These are phyloP conservation scores for Uropetala carovei DNA, from an alignment of 2,888 invertebrate genomes.

Conservation along the genomic window DNA sequence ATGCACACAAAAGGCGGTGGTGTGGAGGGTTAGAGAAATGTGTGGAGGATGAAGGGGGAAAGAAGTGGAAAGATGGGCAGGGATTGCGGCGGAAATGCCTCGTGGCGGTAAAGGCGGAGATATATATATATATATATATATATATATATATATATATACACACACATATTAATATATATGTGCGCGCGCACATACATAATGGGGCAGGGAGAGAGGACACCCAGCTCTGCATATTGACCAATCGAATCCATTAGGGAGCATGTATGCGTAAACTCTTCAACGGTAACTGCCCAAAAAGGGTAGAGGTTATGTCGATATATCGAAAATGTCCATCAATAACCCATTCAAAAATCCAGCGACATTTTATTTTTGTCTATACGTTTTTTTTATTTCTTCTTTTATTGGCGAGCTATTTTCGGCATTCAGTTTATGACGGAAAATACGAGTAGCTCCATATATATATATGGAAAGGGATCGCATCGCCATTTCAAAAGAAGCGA, in stretches of 20 bases:
- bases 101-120: neutral
- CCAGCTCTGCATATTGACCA: neutral
- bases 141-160: neutral
- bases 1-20: slow-evolving; percentile 55
- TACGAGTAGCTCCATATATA: neutral
- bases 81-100: slow-evolving; percentile 14
- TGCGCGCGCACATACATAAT: neutral
- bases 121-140: neutral
- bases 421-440: neutral
- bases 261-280: neutral
- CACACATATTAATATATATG: no score
- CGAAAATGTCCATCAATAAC: neutral
- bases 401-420: neutral
- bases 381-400: neutral
- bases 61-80: neutral
- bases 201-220: neutral
- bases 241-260: neutral
- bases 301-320: neutral
- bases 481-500: neutral
- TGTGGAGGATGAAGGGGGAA: neutral
- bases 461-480: neutral
- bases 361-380: neutral
- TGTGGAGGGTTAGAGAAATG: neutral
- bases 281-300: neutral
- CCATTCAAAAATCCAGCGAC: neutral